Conservation (phyloP, 2,797 vertebrate genomes). For the Pygocentrus nattereri region DNA sequence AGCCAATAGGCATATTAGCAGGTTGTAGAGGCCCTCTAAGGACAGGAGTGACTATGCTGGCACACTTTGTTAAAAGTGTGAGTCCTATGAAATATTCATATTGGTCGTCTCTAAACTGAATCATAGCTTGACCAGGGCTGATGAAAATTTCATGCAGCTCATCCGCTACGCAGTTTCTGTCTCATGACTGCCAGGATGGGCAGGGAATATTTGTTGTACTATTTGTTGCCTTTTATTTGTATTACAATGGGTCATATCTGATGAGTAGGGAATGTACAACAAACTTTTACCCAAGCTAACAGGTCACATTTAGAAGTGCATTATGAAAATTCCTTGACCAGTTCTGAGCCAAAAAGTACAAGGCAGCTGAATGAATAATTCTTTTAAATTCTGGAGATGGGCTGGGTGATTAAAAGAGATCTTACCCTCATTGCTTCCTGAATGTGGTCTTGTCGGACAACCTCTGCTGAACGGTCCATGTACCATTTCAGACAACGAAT, state of each 20-base stretch:
- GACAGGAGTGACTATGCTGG: constrained; percentile 8
- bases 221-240: constrained; percentile 7
- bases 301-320: neutral
- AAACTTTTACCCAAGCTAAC: neutral
- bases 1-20: neutral
- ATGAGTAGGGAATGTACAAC: constrained; percentile 11
- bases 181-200: constrained; percentile 1
- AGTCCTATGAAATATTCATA: constrained; percentile 46
- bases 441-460: constrained; percentile 96
- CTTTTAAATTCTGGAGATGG: neutral
- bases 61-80: constrained; percentile 24
- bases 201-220: constrained; percentile 3
- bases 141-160: constrained; percentile 36
- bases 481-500: constrained; percentile 99
- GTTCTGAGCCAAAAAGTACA: neutral
- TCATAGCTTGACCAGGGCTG: constrained; percentile 34
- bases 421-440: constrained; percentile 98
- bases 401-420: constrained; percentile 22
- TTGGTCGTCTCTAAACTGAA: constrained; percentile 34
- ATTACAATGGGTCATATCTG: constrained; percentile 14
- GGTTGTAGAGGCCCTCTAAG: constrained; percentile 10
- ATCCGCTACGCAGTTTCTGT: constrained; percentile 28
- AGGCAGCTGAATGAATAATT: constrained; percentile 8
- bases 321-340: constrained; percentile 18
- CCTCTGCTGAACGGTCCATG: constrained; percentile 98